phyloP scores from a whole-genome alignment of 2,888 invertebrate genomes.

The Neoscelio sp. region DNA sequence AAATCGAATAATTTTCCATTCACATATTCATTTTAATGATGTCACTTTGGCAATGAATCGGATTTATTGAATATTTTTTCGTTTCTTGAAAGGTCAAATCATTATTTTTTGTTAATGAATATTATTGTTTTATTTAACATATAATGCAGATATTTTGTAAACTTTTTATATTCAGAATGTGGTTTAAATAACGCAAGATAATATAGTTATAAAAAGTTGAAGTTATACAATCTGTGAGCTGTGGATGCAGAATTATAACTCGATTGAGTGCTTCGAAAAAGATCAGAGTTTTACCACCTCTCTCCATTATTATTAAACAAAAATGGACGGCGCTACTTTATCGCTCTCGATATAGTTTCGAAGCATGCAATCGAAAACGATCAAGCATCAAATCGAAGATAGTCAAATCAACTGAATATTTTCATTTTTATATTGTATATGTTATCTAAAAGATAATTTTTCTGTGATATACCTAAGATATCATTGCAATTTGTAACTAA shows the following conservation, averaged over 20 bases:
- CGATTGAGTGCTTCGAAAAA: constrained; percentile 22
- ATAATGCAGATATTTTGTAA: too few species aligned
- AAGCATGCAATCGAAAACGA: background rate
- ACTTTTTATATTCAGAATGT: too few species aligned
- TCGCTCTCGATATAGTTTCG: too few species aligned
- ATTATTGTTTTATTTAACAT: too few species aligned
- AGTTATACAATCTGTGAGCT: constrained; percentile 10
- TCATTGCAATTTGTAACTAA: too few species aligned
- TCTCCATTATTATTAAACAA: constrained; percentile 33
- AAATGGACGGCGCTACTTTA: constrained; percentile 31
- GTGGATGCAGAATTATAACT: constrained; percentile 15
- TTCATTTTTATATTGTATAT: constrained; percentile 9
- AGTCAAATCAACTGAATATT: background rate
- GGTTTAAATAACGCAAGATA: constrained; percentile 3
- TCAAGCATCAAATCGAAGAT: constrained; percentile 7
- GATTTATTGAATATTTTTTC: too few species aligned
- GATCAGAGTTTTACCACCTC: constrained; percentile 25
- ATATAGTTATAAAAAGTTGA: constrained; percentile 13
- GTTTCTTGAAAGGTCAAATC: too few species aligned
- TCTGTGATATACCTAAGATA: too few species aligned
- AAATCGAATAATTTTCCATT: too few species aligned
- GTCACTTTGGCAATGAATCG: too few species aligned
- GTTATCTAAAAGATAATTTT: constrained; percentile 15
- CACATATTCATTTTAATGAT: too few species aligned
- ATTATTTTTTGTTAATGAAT: too few species aligned